phyloP scores from a whole-genome alignment of 2,113 vertebrate genomes.

The Chionis minor region DNA sequence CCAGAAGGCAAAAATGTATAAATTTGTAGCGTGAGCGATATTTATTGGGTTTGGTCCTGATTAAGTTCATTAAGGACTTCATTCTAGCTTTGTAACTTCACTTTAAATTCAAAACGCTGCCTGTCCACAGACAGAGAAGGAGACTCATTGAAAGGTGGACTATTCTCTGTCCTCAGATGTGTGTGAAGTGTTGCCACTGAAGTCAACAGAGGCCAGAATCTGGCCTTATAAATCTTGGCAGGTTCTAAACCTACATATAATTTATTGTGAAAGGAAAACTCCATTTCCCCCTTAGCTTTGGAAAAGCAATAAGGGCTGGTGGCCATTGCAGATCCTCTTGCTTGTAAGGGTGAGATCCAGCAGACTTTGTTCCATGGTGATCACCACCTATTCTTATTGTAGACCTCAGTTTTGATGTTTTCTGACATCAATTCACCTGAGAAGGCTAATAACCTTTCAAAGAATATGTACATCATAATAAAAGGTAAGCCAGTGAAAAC shows the following conservation, averaged over 20 bases:
- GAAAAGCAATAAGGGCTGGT: neutral
- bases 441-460: neutral
- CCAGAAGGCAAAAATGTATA: neutral
- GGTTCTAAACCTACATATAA: neutral
- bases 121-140: neutral
- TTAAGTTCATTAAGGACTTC: neutral
- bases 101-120: neutral
- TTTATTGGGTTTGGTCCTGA: neutral
- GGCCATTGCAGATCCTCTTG: neutral
- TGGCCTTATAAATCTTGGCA: neutral
- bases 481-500: neutral
- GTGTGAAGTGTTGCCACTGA: neutral
- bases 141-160: neutral
- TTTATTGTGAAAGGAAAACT: neutral
- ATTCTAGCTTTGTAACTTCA: neutral
- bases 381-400: neutral
- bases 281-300: neutral
- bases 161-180: neutral
- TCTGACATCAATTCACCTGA: neutral
- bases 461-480: neutral
- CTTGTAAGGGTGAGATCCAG: neutral
- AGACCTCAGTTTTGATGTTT: neutral
- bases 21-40: neutral
- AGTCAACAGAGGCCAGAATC: neutral
- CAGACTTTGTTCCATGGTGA: neutral